phyloP scores from a whole-genome alignment of 2,888 invertebrate genomes.

The Gastrophysa polygoni region DNA sequence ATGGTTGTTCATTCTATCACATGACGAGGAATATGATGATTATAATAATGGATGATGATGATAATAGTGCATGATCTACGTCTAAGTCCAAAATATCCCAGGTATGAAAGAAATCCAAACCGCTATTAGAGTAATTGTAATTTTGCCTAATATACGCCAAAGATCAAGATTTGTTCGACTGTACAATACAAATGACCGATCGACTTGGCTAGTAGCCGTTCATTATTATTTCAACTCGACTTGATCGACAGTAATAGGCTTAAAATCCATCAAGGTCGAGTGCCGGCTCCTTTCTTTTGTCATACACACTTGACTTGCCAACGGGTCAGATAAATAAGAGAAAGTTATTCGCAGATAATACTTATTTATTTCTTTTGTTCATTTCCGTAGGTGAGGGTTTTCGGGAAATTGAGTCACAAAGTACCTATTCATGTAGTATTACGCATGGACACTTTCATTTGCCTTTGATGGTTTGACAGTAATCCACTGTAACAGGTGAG shows the following conservation, averaged over 20 bases:
- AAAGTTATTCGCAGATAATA: background rate
- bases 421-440: background rate
- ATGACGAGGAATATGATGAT: no score
- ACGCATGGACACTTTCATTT: background rate
- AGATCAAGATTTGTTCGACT: no score
- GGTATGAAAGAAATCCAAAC: no score
- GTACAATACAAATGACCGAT: no score
- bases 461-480: background rate
- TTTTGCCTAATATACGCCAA: no score
- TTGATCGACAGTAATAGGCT: background rate
- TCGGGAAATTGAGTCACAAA: background rate
- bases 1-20: no score
- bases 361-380: background rate
- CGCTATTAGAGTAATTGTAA: no score
- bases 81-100: no score
- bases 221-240: no score
- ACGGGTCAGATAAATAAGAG: background rate
- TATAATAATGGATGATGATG: no score
- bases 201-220: no score
- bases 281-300: background rate
- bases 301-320: background rate
- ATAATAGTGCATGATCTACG: no score
- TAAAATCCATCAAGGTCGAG: background rate
- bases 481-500: constrained; percentile 22
- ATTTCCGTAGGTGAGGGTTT: background rate